Percentiles rank a stretch among this genome's conserved stretches.
These are phyloP conservation scores for Drosophila lacertosa DNA, from an alignment of 1,140 invertebrate genomes.

Conservation along the genomic window DNA sequence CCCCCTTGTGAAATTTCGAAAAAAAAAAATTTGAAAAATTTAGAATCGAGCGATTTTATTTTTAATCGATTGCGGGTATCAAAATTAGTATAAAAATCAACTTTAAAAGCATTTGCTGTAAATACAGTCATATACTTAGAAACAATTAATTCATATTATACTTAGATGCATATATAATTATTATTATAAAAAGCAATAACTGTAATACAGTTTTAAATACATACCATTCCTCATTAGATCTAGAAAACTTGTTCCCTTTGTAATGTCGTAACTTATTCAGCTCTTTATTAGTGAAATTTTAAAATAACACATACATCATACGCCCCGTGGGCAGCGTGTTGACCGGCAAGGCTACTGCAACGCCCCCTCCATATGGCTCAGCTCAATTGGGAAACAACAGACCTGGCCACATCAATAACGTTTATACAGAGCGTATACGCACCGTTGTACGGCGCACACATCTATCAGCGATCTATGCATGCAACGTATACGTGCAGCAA, in stretches of 20 bases:
- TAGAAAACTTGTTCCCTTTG: neutral
- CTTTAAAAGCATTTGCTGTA: too few species aligned
- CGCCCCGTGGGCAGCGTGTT: conserved; percentile 4
- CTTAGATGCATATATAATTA: too few species aligned
- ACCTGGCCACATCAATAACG: conserved; percentile 31
- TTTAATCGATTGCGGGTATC: too few species aligned
- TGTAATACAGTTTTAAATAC: too few species aligned
- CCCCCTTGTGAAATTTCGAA: too few species aligned
- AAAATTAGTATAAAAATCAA: too few species aligned
- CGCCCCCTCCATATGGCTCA: conserved; percentile 31
- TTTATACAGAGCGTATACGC: conserved; percentile 31
- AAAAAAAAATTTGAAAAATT: too few species aligned
- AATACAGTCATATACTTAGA: too few species aligned
- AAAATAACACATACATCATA: conserved; percentile 4
- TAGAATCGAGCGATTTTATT: too few species aligned
- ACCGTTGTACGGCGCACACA: conserved; percentile 25
- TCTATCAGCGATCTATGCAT: conserved; percentile 58
- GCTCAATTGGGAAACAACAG: conserved; percentile 8
- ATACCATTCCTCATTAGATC: neutral
- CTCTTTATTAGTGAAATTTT: neutral
- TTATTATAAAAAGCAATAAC: too few species aligned
- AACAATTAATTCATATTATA: too few species aligned
- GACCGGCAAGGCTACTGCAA: neutral
- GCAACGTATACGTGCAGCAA: conserved; percentile 73
- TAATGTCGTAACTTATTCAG: neutral